Base-by-base conservation (phyloP, 2,113 vertebrate species). In the Diadophis punctatus region DNA sequence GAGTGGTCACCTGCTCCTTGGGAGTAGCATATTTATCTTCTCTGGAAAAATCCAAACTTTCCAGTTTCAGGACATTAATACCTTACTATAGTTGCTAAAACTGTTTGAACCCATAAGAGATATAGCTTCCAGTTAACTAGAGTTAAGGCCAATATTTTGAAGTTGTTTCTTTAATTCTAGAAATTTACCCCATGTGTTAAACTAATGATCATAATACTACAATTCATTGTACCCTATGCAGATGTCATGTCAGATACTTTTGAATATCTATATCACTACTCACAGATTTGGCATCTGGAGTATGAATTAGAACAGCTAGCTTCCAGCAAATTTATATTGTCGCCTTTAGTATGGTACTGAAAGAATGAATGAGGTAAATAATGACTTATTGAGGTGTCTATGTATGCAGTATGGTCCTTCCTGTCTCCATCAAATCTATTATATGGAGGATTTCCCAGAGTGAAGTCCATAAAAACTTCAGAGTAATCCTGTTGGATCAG, bases 41-140 rank as follows among this genome's bases (percentile, higher is more conserved):
- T 48, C 56, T 0, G 3, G 86, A n/a, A 94, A 30, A 85, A 27
- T 85, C 55, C 10, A 85, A 55, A 27, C 58, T 68, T 87, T 87
- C 27, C 25, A 93, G 39, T 86, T 92, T 85, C 52, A 91, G 39
- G 88, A 0, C 30, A 93, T 49, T 68, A 93, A 91, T 43, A 92
- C 92, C 0, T 16, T 86, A 86, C 4, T 14, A 51, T 51, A 85
- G 53, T 84, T 93, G 49, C 52, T 91, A 94, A 53, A 30, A 7
- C 58, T 23, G 1, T 86, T 95, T 89, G 53, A 87, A 84, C 49
- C 34, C 52, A 92, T 85, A 48, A 51, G 8, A 89, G 39, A 48
- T 0, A 0, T 4, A 43, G 46, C 60, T 96, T 56, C 88, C 68
- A 96, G 9, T 11, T 18, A 34, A 23, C 18, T 20, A 80, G 34